A percentile compares a stretch with the other conserved stretches of the same genome.
Conservation (phyloP, 2,888 invertebrate genomes). For the Mesodorylaimus sp. region DNA sequence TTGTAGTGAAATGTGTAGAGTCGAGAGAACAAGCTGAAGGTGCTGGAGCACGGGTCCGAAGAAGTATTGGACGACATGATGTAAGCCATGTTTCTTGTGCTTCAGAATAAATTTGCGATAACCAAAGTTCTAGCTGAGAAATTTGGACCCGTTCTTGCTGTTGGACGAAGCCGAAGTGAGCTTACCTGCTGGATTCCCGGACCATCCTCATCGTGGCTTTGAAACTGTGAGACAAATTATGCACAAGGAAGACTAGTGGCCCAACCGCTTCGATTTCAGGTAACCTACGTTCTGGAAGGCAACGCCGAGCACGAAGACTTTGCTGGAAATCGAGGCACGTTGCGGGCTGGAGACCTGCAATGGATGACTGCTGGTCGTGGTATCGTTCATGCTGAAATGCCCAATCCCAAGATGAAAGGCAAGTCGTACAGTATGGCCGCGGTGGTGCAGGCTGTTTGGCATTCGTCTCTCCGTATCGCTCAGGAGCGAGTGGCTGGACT, state of each 20-base stretch:
- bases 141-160: constrained; percentile 33
- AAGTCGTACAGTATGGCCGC: no score
- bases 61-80: background rate
- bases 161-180: constrained; percentile 31
- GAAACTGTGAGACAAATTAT: constrained; percentile 28
- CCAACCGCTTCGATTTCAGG: no score
- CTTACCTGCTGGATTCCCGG: constrained; percentile 33
- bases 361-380: constrained; percentile 20
- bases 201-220: constrained; percentile 35
- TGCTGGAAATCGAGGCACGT: constrained; percentile 28
- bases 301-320: constrained; percentile 31
- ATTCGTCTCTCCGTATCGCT: no score
- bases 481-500: no score
- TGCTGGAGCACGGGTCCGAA: background rate
- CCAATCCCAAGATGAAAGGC: constrained; percentile 18
- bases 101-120: background rate
- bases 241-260: no score
- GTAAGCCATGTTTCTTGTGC: background rate
- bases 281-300: constrained; percentile 31
- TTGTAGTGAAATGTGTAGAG: background rate
- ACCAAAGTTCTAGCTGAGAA: constrained; percentile 19
- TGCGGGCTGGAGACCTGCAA: constrained; percentile 30
- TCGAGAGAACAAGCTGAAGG: background rate
- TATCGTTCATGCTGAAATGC: constrained; percentile 34
- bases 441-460: no score